phyloP scores from a whole-genome alignment of 1,140 invertebrate genomes.

The Drosophila seguyi region DNA sequence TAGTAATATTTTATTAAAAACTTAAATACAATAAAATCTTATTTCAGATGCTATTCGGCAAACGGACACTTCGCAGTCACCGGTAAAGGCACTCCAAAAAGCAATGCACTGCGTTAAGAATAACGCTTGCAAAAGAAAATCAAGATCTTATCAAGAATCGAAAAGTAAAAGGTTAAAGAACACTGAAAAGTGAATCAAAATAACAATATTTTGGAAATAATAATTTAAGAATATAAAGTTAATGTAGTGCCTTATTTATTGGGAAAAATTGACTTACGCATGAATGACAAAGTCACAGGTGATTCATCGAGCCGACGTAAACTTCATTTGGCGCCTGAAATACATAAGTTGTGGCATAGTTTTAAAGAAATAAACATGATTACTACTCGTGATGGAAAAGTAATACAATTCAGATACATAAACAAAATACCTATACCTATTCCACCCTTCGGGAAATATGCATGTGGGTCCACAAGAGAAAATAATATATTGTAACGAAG shows the following conservation, averaged over 20 bases:
- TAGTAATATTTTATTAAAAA: neutral
- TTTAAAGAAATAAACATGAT: no score
- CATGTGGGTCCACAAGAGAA: no score
- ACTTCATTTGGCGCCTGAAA: no score
- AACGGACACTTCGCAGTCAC: neutral
- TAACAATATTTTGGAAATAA: neutral
- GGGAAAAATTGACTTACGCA: neutral
- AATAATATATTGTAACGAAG: no score
- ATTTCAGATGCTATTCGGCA: constrained; percentile 6
- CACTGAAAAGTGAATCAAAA: neutral
- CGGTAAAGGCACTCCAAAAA: constrained; percentile 13
- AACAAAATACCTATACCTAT: no score
- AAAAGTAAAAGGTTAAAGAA: neutral
- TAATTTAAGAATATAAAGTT: neutral
- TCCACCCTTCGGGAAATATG: no score
- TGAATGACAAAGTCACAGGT: neutral
- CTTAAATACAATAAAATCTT: neutral
- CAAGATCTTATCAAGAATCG: neutral
- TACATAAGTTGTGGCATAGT: no score
- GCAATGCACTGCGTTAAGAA: constrained; percentile 22
- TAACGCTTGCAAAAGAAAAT: constrained; percentile 10
- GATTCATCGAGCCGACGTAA: neutral
- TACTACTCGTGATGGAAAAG: no score
- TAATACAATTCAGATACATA: no score
- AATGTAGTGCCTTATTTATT: neutral